Base-by-base conservation (phyloP, 2,797 vertebrate genomes). In the Sternotherus odoratus region DNA sequence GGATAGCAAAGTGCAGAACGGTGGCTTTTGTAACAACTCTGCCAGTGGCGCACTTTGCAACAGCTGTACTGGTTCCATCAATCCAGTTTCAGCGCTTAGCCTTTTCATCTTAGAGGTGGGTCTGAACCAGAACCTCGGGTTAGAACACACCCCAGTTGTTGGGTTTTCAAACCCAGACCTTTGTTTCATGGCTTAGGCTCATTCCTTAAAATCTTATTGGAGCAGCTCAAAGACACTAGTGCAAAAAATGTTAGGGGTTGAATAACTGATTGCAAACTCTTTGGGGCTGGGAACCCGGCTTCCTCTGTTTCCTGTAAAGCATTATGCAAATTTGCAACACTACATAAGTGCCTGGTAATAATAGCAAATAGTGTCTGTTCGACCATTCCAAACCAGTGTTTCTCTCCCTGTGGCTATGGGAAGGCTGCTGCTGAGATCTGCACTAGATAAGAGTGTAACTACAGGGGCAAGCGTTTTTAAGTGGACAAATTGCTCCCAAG, bases 401-500 rank as follows among this genome's bases (percentile, higher is more conserved):
- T 36, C n/a, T 36, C n/a, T 46, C n/a, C 80, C 51, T 0, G 0
- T 23, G 50, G 56, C 9, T 1, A 4, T 28, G 83, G 83, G 77
- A 91, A 94, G 96, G 56, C 93, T 83, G 83, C 84, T 87, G 75
- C 86, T 82, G 75, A 90, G 90, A 95, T 94, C 33, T 15, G 66
- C 17, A 87, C 57, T 82, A 90, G 95, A 92, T 93, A 95, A 90
- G 90, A 95, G 75, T 16, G 30, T 95, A 95, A 97, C 66, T 95
- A 53, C 75, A 92, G 21, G 84, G 86, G 78, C 53, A 89, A 77
- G 88, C 69, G 88, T 39, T 77, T 54, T 80, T 90, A 83, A 96
- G 84, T 83, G 92, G 91, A 78, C 82, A 43, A 95, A 96, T 90
- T 85, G 95, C 36, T 90, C 95, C 96, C 94, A 94, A 95, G 91